phyloP scores from a whole-genome alignment of 2,888 invertebrate species.

The Andrena bicolor region DNA sequence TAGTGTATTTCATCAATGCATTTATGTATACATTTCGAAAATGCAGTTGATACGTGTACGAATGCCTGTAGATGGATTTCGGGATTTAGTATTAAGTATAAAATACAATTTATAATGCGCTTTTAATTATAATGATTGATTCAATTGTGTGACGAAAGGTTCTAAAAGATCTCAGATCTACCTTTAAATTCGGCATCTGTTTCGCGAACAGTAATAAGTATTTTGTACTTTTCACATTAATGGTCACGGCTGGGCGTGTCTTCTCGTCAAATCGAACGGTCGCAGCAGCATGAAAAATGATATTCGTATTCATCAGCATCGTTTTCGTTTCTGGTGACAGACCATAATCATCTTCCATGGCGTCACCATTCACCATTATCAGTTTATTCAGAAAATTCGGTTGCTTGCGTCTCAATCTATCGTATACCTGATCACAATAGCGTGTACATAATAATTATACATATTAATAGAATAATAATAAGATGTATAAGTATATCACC shows the following conservation, averaged over 20 bases:
- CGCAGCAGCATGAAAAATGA: conserved; percentile 92
- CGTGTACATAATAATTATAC: neutral
- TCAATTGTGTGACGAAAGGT: neutral
- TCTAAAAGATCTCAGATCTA: conserved; percentile 71
- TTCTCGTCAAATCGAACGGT: conserved; percentile 91
- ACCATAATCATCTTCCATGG: conserved; percentile 85
- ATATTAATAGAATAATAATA: neutral
- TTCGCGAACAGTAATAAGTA: conserved; percentile 88
- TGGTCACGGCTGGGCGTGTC: conserved; percentile 88
- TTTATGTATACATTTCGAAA: conserved; percentile 76
- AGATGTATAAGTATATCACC: conserved; percentile 58
- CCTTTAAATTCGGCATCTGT: conserved; percentile 89
- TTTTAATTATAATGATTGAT: neutral
- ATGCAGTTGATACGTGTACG: conserved; percentile 83
- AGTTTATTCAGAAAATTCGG: conserved; percentile 86
- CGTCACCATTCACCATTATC: conserved; percentile 87
- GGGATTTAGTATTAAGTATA: neutral
- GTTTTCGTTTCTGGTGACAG: conserved; percentile 85
- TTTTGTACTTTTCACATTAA: conserved; percentile 90
- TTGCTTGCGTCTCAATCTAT: conserved; percentile 84
- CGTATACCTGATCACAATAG: conserved; percentile 84
- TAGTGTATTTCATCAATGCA: conserved; percentile 82
- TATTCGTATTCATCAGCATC: conserved; percentile 85
- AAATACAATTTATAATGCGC: neutral
- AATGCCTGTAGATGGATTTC: conserved; percentile 75